Base-by-base conservation (phyloP, 2,888 invertebrate genomes). In the Unio delphinus region DNA sequence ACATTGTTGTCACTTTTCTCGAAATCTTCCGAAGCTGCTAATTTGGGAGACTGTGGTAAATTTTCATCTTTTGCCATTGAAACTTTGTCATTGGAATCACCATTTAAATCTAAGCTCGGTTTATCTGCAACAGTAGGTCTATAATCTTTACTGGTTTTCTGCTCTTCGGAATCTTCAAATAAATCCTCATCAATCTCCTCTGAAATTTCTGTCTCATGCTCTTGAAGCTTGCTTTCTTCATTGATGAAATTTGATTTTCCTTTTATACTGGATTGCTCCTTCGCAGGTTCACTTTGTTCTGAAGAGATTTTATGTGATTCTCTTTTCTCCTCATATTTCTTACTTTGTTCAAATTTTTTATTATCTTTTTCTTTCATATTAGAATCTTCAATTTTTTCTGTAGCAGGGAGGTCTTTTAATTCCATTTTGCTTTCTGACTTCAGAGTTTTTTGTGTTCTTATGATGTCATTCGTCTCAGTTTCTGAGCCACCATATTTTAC, bases 1-100 rank as follows among this genome's bases (percentile, higher is more conserved):
- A 64, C 28, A 23, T 55, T 17, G n/a, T 64, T 34, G 28, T 58
- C 68, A 34, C 69, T 63, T 23, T 58, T 57, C 15, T 73, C 72
- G 65, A 63, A 63, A 17, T 59, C 68, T 61, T 59, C 64, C 28
- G 54, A 30, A 26, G n/a, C 2, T 63, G 26, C 45, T 15, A 45
- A 45, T 45, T 45, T 45, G 8, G 45, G 45, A 3, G 45, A 45
- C 45, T 15, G 15, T 45, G 45, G 45, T 55, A 54, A n/a, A 26
- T 18, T 63, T 28, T 63, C 23, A 54, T 62, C 62, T 28, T 18
- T 62, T 54, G 54, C 54, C 55, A 20, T n/a, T 63, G 63, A 54
- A n/a, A 55, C 54, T 26, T 54, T 45, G 54, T 54, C 15, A 55
- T 62, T 23, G 23, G n/a, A 11, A 17, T 61, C 60, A 66, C 60